Conservation (phyloP, 2,797 vertebrate genomes). For the Etheostoma perlongum region DNA sequence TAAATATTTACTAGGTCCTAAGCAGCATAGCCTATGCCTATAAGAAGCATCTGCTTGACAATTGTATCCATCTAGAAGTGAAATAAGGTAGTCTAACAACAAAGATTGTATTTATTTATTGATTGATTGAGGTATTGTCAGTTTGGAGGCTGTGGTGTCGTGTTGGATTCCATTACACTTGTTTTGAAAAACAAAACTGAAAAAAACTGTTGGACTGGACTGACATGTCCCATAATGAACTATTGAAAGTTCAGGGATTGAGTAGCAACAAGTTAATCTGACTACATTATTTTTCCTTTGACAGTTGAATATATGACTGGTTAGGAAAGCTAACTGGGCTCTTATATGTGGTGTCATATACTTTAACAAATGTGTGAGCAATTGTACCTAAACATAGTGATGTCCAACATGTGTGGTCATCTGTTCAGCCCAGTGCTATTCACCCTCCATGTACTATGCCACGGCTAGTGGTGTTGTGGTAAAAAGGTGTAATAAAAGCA, state of each 20-base stretch:
- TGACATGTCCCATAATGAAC: not conserved
- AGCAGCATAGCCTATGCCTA: not conserved
- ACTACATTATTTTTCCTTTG: not conserved
- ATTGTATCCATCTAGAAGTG: not conserved
- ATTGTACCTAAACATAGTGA: not conserved
- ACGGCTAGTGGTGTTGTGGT: not conserved
- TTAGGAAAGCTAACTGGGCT: not conserved
- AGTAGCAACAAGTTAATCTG: not conserved
- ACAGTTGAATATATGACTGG: not conserved
- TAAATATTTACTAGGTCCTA: not conserved
- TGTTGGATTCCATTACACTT: not conserved
- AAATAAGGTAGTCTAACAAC: not conserved
- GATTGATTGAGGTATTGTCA: not conserved
- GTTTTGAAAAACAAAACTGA: too few species aligned
- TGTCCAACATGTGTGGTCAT: not conserved
- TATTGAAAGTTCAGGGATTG: not conserved
- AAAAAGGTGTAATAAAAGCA: constrained; percentile 1
- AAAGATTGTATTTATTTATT: not conserved
- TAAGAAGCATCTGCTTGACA: not conserved
- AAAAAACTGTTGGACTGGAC: not conserved
- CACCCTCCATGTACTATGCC: not conserved
- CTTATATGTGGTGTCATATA: not conserved
- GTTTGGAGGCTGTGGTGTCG: not conserved
- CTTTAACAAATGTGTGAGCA: not conserved
- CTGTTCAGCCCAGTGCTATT: not conserved